Percentiles rank a stretch among this genome's conserved stretches.
Evolutionary conservation across 2,888 invertebrate genomes (phyloP).

Genomic region (Machimus atricapillus): DNA sequence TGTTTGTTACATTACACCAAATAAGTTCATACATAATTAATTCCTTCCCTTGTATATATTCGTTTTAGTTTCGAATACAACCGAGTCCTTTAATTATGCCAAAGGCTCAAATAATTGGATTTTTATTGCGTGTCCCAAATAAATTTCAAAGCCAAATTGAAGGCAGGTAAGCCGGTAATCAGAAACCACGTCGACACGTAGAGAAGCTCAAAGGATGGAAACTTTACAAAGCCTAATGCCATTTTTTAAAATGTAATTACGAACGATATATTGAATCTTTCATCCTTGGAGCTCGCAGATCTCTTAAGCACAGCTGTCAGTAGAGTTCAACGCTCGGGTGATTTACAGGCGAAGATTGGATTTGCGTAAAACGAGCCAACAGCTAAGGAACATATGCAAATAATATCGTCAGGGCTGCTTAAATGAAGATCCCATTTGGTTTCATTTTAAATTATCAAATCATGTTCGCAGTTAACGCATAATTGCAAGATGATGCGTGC

Average conservation of each 20-base stretch:
- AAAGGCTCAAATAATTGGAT: not conserved
- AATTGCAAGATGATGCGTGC: conserved; percentile 3
- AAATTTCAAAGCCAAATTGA: not conserved
- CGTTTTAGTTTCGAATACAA: not conserved
- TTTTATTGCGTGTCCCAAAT: not conserved
- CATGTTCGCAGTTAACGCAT: not conserved
- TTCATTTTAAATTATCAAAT: not conserved
- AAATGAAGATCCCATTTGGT: not conserved
- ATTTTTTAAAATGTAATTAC: not conserved
- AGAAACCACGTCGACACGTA: not conserved
- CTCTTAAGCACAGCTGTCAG: not conserved
- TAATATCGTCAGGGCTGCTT: not conserved
- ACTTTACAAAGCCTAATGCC: not conserved
- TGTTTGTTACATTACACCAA: too few species aligned
- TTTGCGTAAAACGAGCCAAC: not conserved
- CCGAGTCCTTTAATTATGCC: not conserved
- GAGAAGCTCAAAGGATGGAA: not conserved
- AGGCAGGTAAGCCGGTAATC: not conserved
- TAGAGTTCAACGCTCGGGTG: not conserved
- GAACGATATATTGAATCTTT: not conserved
- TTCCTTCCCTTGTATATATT: not conserved
- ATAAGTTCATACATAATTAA: too few species aligned
- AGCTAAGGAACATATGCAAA: not conserved
- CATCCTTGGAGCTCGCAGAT: not conserved
- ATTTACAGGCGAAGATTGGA: not conserved